Conservation (phyloP, 2,888 invertebrate genomes). For the Monochamus alternatus region DNA sequence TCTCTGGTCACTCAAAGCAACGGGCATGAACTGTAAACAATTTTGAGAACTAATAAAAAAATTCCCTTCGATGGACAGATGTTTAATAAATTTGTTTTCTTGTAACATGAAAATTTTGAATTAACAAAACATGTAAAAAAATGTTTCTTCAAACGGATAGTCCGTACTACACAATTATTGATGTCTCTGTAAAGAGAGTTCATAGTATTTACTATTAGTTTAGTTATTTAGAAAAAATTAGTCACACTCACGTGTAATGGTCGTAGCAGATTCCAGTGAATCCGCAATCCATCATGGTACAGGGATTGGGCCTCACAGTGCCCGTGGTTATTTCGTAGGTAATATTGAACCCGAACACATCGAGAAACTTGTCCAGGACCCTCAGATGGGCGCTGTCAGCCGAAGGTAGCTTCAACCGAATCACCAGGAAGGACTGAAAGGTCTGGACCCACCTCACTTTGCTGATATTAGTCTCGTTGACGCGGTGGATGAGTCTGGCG, state of each 20-base stretch:
- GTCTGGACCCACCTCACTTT: constrained; percentile 77
- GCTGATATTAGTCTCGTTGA: constrained; percentile 82
- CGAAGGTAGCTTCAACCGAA: constrained; percentile 82
- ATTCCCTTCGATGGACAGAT: no score
- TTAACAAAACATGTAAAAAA: no score
- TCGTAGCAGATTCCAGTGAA: constrained; percentile 89
- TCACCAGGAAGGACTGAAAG: constrained; percentile 83
- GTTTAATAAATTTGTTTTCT: no score
- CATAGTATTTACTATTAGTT: no score
- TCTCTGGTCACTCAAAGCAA: no score
- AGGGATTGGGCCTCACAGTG: constrained; percentile 75
- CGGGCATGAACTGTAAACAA: no score
- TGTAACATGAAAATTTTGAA: no score
- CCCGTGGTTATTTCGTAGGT: constrained; percentile 87
- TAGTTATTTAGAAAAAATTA: background rate
- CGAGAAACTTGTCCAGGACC: constrained; percentile 84
- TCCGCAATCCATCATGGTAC: constrained; percentile 87
- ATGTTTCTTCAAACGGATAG: no score
- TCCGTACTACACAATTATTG: no score
- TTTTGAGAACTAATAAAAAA: no score
- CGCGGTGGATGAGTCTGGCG: constrained; percentile 78
- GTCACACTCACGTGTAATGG: constrained; percentile 81
- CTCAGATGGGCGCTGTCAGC: constrained; percentile 88
- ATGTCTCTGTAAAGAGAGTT: no score
- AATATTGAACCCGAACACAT: constrained; percentile 93